Evolutionary conservation across 2,113 vertebrate species (phyloP).

Genomic region (Prietella phreatophila): DNA sequence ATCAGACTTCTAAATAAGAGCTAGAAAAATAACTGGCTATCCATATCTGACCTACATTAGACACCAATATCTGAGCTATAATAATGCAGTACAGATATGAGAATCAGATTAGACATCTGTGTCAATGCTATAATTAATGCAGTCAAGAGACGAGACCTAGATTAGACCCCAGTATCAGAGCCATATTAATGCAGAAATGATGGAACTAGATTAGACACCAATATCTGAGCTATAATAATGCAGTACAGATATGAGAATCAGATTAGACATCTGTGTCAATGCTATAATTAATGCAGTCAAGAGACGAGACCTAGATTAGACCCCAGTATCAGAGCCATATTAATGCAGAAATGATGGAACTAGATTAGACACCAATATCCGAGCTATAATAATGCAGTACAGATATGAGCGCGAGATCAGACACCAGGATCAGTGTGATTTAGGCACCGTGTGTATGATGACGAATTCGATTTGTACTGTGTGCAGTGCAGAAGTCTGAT

Average conservation of each 20-base stretch:
- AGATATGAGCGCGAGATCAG: neutral
- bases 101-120: neutral
- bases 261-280: neutral
- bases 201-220: neutral
- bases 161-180: neutral
- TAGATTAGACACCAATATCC: neutral
- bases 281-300: too few species aligned
- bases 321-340: neutral
- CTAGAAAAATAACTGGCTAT: too few species aligned
- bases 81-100: neutral
- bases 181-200: neutral
- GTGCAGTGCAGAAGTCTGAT: slow-evolving; percentile 37
- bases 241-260: neutral
- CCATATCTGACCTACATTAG: neutral
- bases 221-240: neutral
- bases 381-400: neutral
- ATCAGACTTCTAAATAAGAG: neutral
- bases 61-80: too few species aligned
- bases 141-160: neutral
- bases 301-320: neutral
- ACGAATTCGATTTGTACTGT: neutral
- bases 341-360: neutral
- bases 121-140: too few species aligned
- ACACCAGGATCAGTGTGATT: neutral
- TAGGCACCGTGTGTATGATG: neutral